phyloP scores from a whole-genome alignment of 2,797 vertebrate species.

The Ammospiza maritima region DNA sequence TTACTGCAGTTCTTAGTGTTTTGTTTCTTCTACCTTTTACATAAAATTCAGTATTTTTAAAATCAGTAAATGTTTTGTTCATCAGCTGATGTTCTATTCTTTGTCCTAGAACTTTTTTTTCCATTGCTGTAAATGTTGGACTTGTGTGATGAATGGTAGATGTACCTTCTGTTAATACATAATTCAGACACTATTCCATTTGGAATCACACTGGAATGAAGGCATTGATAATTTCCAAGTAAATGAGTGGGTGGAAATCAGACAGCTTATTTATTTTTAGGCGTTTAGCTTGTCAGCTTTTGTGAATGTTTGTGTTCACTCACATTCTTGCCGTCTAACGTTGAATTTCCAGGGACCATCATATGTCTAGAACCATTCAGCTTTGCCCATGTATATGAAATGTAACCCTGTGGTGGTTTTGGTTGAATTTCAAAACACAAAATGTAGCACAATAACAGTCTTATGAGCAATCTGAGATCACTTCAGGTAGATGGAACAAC shows the following conservation, averaged over 20 bases:
- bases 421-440: slow-evolving; percentile 56
- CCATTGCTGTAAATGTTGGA: neutral
- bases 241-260: slow-evolving; percentile 45
- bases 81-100: neutral
- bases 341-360: slow-evolving; percentile 61
- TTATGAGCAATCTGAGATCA: neutral
- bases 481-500: slow-evolving; percentile 50
- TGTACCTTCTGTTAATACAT: neutral
- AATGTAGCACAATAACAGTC: slow-evolving; percentile 27
- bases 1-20: neutral
- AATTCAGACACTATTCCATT: slow-evolving; percentile 10
- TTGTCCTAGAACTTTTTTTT: neutral
- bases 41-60: neutral
- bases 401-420: slow-evolving; percentile 65
- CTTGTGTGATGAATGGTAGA: slow-evolving; percentile 26
- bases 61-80: neutral
- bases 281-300: slow-evolving; percentile 37
- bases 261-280: slow-evolving; percentile 55
- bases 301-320: slow-evolving; percentile 51
- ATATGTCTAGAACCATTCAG: slow-evolving; percentile 64
- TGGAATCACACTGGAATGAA: slow-evolving; percentile 21
- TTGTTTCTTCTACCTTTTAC: neutral
- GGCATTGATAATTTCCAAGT: slow-evolving; percentile 40
- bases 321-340: slow-evolving; percentile 56
- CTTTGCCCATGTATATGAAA: slow-evolving; percentile 53